A percentile compares a stretch with the other conserved stretches of the same genome.
Evolutionary conservation across 2,113 vertebrate genomes (phyloP).

Genomic region (rabbit (Oryctolagus cuniculus)): mOryCun1.1 NC_091453.1:26492001-26492500

Average conservation of each 20-base stretch:
- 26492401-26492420: conserved; percentile 6
- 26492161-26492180: neutral
- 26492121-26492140: neutral
- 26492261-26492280: conserved; percentile 2
- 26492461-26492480: no score
- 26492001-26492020: conserved; percentile 33
- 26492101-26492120: conserved; percentile 24
- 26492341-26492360: conserved; percentile 21
- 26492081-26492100: conserved; percentile 16
- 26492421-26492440: neutral
- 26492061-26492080: conserved; percentile 22
- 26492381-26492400: conserved; percentile 6
- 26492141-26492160: neutral
- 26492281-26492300: neutral
- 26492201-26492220: neutral
- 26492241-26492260: neutral
- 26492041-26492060: neutral
- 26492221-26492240: conserved; percentile 10
- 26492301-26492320: neutral
- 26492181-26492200: conserved; percentile 2
- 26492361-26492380: conserved; percentile 25
- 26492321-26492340: conserved; percentile 39
- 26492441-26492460: no score
- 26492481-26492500: no score
- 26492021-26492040: neutral